Conservation (phyloP, 2,888 invertebrate genomes). For the Apomyelois bistriatella region DNA sequence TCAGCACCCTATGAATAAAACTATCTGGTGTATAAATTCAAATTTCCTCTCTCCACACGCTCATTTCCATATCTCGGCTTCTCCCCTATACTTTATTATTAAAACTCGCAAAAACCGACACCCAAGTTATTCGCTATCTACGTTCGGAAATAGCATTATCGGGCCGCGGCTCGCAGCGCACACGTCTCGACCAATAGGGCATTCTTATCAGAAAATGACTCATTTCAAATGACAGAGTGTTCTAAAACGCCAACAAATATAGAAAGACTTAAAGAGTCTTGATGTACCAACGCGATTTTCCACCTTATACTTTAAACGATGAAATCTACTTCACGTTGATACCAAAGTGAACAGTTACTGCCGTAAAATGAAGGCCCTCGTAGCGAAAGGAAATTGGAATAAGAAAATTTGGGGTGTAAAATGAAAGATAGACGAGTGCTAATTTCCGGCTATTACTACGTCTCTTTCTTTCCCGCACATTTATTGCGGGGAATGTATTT, state of each 20-base stretch:
- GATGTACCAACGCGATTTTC: conserved; percentile 26
- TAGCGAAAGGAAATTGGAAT: conserved; percentile 84
- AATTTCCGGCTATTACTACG: conserved; percentile 83
- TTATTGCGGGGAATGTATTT: conserved; percentile 64
- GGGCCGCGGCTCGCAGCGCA: conserved; percentile 64
- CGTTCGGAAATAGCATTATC: conserved; percentile 77
- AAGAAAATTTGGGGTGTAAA: conserved; percentile 89
- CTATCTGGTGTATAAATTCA: conserved; percentile 79
- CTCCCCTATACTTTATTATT: conserved; percentile 74
- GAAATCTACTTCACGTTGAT: conserved; percentile 27
- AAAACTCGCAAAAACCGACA: conserved; percentile 77
- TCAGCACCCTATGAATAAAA: conserved; percentile 70
- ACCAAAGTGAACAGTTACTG: conserved; percentile 37
- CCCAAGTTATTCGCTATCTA: conserved; percentile 73
- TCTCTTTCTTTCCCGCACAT: conserved; percentile 78
- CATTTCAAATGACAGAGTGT: conserved; percentile 84
- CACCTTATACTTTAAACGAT: conserved; percentile 28
- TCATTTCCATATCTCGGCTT: conserved; percentile 76
- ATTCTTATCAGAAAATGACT: conserved; percentile 87
- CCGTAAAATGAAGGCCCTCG: conserved; percentile 54
- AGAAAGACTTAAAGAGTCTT: conserved; percentile 48
- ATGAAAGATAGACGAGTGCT: conserved; percentile 88
- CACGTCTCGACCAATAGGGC: conserved; percentile 80
- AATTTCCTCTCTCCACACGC: conserved; percentile 78
- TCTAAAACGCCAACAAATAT: conserved; percentile 59